Base-by-base conservation (phyloP, 2,888 invertebrate species). In the Nudaria mundana region DNA sequence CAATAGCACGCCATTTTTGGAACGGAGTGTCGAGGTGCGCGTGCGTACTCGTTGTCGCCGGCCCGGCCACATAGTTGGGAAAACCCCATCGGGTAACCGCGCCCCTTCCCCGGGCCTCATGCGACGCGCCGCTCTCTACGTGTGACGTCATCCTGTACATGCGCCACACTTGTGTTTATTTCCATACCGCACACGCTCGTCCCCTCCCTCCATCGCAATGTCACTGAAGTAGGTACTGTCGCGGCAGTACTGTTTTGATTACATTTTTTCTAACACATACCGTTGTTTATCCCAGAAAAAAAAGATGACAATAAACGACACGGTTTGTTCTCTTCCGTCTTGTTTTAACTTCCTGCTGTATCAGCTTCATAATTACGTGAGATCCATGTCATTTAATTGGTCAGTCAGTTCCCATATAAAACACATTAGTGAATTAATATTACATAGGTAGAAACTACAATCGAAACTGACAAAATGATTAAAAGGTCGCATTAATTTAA, bases 1-100 rank as follows among this genome's bases (percentile, higher is more conserved):
- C n/a, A n/a, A n/a, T n/a, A n/a, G n/a, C n/a, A n/a, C 60, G 60
- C 85, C 76, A 65, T 85, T 77, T 82, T 79, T 66, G 82, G 84
- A 58, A 68, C 65, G 76, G 66, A 59, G 65, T 57, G 65, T 42
- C 39, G 49, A 45, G 52, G 46, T 53, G 62, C 67, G 64, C 65
- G 66, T 58, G 68, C 32, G 32, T 10, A 72, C 71, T 64, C 39
- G 35, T 52, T 49, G 48, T 56, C 66, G 63, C 42, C 47, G 44
- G 47, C 60, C 44, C 50, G 66, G 72, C 70, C 77, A 71, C 83
- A 85, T 81, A 57, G 69, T 67, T 87, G 84, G 89, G 88, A 88
- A 89, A 89, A 87, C 86, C 88, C 88, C 76, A 81, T 58, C 52
- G 33, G 47, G 48, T n/a, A n/a, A n/a, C 52, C 60, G 48, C 48